Evolutionary conservation across 2,797 vertebrate genomes (phyloP).

Genomic region (Glossophaga mutica): DNA sequence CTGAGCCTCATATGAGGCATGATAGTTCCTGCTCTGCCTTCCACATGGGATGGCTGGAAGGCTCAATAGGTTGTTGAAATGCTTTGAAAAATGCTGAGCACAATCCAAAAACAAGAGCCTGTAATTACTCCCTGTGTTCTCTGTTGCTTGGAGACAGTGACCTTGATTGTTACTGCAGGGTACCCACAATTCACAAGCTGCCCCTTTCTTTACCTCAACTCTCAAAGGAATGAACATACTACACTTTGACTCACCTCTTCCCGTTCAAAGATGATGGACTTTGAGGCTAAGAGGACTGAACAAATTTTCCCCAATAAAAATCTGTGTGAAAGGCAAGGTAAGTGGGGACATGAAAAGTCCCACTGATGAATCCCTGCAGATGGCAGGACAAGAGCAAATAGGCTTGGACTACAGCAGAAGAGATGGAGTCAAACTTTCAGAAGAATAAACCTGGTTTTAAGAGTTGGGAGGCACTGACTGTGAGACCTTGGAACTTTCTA

Average conservation of each 20-base stretch:
- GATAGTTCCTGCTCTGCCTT: not conserved
- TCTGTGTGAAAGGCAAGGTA: not conserved
- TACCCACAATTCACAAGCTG: not conserved
- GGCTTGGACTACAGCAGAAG: not conserved
- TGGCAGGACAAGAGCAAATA: not conserved
- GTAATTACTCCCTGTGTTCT: slow-evolving; percentile 12
- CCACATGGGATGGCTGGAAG: not conserved
- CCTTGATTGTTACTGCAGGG: not conserved
- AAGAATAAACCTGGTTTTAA: not conserved
- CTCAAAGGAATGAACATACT: not conserved
- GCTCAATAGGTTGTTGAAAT: not conserved
- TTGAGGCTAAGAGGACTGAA: not conserved
- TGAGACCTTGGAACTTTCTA: not conserved
- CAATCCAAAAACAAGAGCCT: slow-evolving; percentile 8
- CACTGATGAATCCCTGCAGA: not conserved
- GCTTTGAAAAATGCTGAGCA: slow-evolving; percentile 12
- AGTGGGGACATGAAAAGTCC: not conserved
- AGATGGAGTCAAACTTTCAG: not conserved
- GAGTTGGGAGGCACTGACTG: not conserved
- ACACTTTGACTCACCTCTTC: not conserved
- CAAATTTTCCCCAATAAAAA: not conserved
- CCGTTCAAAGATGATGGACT: not conserved
- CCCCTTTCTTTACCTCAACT: not conserved
- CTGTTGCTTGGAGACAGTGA: slow-evolving; percentile 32
- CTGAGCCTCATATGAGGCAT: not conserved